A percentile compares a stretch with the other conserved stretches of the same genome.
Conservation (phyloP, 2,113 vertebrate genomes). For the Egretta garzetta region DNA sequence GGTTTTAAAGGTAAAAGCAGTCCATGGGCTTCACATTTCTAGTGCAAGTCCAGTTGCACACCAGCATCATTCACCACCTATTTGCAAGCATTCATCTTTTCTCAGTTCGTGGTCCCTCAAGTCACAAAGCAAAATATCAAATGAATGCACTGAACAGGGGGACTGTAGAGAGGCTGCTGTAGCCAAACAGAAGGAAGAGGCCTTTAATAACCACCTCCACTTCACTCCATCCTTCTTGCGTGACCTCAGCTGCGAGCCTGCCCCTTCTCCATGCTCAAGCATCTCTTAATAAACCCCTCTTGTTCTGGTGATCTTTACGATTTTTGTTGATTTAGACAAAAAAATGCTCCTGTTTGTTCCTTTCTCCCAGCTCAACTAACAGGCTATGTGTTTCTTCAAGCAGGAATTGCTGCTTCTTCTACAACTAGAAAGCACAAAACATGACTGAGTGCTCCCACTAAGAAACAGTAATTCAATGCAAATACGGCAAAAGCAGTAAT, state of each 20-base stretch:
- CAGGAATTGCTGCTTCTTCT: background rate
- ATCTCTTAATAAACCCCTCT: background rate
- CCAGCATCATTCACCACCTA: background rate
- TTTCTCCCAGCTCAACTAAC: background rate
- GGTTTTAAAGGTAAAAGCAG: background rate
- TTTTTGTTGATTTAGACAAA: background rate
- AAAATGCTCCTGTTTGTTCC: background rate
- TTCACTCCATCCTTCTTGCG: background rate
- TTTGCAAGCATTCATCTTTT: background rate
- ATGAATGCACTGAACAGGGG: background rate
- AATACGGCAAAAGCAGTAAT: background rate
- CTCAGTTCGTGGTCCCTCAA: background rate
- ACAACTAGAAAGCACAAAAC: background rate
- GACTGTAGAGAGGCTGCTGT: background rate
- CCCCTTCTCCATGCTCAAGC: background rate
- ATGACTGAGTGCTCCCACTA: background rate
- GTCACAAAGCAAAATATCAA: background rate
- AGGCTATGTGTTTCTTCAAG: background rate
- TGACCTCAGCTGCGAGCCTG: background rate
- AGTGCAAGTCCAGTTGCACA: background rate
- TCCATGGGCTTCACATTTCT: background rate
- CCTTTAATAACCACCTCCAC: background rate
- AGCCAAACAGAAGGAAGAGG: background rate
- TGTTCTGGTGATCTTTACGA: background rate
- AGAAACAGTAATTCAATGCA: background rate